Percentiles rank a stretch among this genome's conserved stretches.
phyloP scores from a whole-genome alignment of 30 jellyfish, hydroid and myxozoan genomes.

The Aurelia sp. region DNA sequence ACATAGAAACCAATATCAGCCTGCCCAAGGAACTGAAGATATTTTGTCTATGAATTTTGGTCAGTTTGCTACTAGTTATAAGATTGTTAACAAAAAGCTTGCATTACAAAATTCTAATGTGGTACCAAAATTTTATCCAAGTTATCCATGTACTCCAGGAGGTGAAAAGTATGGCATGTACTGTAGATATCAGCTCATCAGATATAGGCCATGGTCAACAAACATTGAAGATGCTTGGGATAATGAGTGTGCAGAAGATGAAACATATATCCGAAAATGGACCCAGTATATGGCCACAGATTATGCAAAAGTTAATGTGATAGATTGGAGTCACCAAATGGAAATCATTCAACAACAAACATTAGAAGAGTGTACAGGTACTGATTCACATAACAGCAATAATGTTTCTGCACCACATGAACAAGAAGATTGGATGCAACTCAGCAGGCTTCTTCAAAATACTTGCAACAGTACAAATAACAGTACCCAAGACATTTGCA shows the following conservation, averaged over 20 bases:
- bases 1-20: slow-evolving; percentile 33
- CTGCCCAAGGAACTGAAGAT: not conserved
- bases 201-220: not conserved
- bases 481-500: not conserved
- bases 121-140: slow-evolving; percentile 11
- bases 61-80: slow-evolving; percentile 15
- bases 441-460: slow-evolving; percentile 13
- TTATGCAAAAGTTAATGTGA: slow-evolving; percentile 15
- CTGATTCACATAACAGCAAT: not conserved
- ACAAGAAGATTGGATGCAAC: slow-evolving; percentile 22
- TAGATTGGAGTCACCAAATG: slow-evolving; percentile 17
- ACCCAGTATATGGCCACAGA: slow-evolving; percentile 27
- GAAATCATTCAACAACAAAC: slow-evolving; percentile 38
- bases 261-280: slow-evolving; percentile 30
- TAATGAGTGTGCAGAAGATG: slow-evolving; percentile 19
- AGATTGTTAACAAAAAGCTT: not conserved
- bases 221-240: slow-evolving; percentile 18
- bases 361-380: not conserved
- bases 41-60: slow-evolving; percentile 29
- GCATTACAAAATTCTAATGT: not conserved
- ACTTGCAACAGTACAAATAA: not conserved
- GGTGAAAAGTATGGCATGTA: not conserved
- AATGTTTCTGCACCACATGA: not conserved
- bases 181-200: slow-evolving; percentile 17
- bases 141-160: not conserved